A percentile compares a stretch with the other conserved stretches of the same genome.
These are phyloP conservation scores for Sebastes kiyomatsui DNA, from an alignment of 2,797 vertebrate genomes.

Conservation along the genomic window DNA sequence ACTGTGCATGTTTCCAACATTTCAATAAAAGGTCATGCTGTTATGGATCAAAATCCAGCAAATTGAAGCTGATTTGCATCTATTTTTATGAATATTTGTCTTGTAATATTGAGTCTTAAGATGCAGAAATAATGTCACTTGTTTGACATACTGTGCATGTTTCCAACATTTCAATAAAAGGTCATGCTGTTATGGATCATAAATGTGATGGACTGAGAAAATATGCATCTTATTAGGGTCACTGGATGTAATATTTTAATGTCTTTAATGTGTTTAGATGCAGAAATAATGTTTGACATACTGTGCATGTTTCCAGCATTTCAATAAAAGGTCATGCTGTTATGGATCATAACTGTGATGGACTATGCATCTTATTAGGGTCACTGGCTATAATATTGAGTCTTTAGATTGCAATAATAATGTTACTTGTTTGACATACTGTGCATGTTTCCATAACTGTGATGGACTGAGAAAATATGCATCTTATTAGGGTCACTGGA, in stretches of 20 bases:
- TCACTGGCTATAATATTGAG: neutral
- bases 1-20: too few relatives aligned
- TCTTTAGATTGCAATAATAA: too few relatives aligned
- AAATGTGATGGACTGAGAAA: neutral
- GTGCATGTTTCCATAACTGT: too few relatives aligned
- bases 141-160: too few relatives aligned
- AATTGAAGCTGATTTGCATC: neutral
- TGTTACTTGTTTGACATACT: too few relatives aligned
- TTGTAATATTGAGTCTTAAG: neutral
- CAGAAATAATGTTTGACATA: neutral
- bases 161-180: neutral
- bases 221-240: slow-evolving; percentile 33
- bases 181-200: neutral
- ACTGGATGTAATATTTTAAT: neutral
- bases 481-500: slow-evolving; percentile 31
- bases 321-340: neutral
- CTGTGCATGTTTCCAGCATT: neutral
- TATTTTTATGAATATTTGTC: neutral
- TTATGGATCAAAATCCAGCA: neutral
- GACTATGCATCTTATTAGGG: slow-evolving; percentile 16
- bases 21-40: too few relatives aligned
- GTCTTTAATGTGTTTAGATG: neutral
- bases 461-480: slow-evolving; percentile 4
- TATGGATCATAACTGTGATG: neutral
- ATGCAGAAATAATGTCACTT: neutral